Evolutionary conservation across 2,797 vertebrate species (phyloP).

Genomic region (Gallirallus australis): DNA sequence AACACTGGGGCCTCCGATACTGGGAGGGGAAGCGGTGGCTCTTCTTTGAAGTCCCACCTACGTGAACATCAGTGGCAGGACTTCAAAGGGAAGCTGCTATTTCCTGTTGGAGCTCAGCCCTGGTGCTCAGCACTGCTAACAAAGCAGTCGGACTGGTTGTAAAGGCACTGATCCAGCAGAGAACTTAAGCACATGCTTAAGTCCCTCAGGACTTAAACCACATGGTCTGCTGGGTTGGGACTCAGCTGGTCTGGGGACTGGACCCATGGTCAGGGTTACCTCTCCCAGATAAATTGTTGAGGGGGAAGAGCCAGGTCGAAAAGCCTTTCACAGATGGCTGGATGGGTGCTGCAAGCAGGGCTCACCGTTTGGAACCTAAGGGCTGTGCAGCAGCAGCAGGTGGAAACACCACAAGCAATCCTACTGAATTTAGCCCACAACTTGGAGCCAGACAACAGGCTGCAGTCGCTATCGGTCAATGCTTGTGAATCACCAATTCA

Average conservation of each 20-base stretch:
- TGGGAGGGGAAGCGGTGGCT: conserved; percentile 69
- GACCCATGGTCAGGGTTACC: neutral
- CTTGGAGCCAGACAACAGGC: neutral
- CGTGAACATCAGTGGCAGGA: conserved; percentile 72
- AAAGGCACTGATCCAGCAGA: conserved; percentile 62
- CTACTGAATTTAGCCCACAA: neutral
- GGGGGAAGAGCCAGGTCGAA: neutral
- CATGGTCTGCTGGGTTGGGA: conserved; percentile 21
- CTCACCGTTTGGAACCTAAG: neutral
- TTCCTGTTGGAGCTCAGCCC: conserved; percentile 72
- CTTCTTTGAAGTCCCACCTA: conserved; percentile 76
- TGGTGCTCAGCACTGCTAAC: conserved; percentile 68
- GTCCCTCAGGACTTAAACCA: conserved; percentile 43
- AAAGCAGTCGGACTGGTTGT: conserved; percentile 64
- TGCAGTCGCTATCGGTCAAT: neutral
- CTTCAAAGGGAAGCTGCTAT: conserved; percentile 71
- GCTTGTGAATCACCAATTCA: neutral
- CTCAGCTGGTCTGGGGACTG: neutral
- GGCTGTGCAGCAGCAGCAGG: neutral
- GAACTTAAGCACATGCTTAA: conserved; percentile 70
- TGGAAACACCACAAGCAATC: neutral
- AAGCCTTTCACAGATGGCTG: neutral
- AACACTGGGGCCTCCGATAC: conserved; percentile 60
- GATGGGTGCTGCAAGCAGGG: neutral
- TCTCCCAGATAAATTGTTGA: neutral